Percentiles rank a stretch among this genome's conserved stretches.
Conservation (phyloP, 2,113 vertebrate species). For the Apistogramma diplotaenia region DNA sequence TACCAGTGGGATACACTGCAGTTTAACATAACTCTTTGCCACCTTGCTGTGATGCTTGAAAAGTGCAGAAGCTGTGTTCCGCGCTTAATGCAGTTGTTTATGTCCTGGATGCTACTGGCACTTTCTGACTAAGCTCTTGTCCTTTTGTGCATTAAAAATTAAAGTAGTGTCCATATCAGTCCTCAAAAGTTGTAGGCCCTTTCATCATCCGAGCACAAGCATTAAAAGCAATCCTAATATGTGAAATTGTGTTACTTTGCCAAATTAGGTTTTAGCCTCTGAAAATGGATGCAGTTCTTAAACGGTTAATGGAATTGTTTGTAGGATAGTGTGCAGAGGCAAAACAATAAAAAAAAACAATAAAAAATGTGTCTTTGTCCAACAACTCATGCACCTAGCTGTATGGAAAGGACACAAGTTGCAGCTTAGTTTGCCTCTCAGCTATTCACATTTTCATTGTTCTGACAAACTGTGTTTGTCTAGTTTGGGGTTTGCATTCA, state of each 20-base stretch:
- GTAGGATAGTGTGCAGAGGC: neutral
- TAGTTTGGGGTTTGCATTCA: conserved; percentile 60
- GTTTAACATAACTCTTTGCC: neutral
- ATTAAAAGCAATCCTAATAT: neutral
- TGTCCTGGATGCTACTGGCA: neutral
- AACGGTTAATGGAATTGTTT: neutral
- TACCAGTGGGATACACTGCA: neutral
- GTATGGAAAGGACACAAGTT: conserved; percentile 5
- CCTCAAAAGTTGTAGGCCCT: neutral
- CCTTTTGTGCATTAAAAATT: neutral
- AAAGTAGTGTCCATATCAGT: neutral
- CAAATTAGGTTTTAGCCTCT: neutral
- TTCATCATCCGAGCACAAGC: neutral
- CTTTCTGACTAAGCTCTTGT: neutral
- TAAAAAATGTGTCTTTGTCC: neutral
- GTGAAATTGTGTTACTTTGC: neutral
- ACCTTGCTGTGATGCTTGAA: neutral
- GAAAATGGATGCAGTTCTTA: neutral
- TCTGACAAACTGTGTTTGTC: conserved; percentile 51
- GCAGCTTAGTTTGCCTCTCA: conserved; percentile 21
- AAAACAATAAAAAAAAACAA: neutral
- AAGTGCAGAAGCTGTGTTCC: neutral
- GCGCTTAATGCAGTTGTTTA: neutral
- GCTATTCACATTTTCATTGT: conserved; percentile 64
- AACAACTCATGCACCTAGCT: neutral